Conservation (phyloP, 2,888 invertebrate species). For the Tipula lateralis region DNA sequence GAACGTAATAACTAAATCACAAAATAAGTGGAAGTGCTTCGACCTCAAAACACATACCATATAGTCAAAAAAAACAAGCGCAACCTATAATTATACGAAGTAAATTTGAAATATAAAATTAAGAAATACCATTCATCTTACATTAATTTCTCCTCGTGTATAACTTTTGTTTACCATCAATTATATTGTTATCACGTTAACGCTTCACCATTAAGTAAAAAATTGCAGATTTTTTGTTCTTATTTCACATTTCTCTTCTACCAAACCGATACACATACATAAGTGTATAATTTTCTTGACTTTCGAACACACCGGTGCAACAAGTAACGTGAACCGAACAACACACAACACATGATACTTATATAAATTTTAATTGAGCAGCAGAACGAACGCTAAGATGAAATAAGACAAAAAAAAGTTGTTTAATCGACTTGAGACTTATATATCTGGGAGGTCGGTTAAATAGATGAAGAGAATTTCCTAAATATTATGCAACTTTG, state of each 20-base stretch:
- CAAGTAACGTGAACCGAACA: background rate
- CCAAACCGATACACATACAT: background rate
- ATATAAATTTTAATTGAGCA: background rate
- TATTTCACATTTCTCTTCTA: background rate
- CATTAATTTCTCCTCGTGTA: background rate
- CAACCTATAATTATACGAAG: no score
- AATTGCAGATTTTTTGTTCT: background rate
- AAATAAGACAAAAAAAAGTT: background rate
- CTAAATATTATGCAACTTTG: no score
- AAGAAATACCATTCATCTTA: no score
- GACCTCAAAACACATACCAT: no score
- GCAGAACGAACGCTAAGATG: background rate
- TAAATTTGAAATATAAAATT: no score
- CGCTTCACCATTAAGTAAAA: background rate
- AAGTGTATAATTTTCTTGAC: background rate
- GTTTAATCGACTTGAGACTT: no score
- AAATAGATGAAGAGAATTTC: no score
- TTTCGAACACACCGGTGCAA: no score
- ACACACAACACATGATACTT: background rate
- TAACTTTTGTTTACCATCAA: background rate
- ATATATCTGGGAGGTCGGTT: no score
- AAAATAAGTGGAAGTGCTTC: no score
- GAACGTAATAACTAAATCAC: no score
- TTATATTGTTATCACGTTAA: conserved; percentile 11
- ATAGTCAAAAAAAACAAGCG: no score